Base-by-base conservation (phyloP, 2,113 vertebrate species). In the Corynorhinus townsendii region DNA sequence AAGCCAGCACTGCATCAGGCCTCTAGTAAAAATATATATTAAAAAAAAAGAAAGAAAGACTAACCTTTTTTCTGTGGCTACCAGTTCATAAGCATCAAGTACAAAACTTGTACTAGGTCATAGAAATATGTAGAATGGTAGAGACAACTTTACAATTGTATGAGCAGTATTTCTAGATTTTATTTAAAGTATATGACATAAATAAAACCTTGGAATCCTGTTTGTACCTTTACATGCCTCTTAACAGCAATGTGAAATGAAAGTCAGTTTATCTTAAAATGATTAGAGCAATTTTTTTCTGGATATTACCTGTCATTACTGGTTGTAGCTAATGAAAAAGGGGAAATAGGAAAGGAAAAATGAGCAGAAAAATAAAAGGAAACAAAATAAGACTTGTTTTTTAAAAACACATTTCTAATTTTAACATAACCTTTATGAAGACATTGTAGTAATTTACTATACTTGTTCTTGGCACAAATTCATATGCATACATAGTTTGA, bases 261-360 rank as follows among this genome's bases (percentile, higher is more conserved):
- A 95, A 84, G 38, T 77, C 85, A 93, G 62, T 52, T 90, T 22
- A 83, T 91, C 80, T 89, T 86, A 56, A 79, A 79, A 86, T 96
- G 86, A 89, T 56, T 56, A 79, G n/a, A 86, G 14, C 17, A 76
- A 15, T 76, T 81, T 43, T 91, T 85, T 83, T 77, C n/a, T 75
- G 22, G 20, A n/a, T 85, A 71, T 38, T 86, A 43, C 54, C 35
- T 90, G 30, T 84, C 80, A 56, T 83, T 88, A 72, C 59, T 86
- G 62, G 94, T 86, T 92, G 7, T 12, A 85, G 75, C 2, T 89
- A 83, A 56, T 96, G 66, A 91, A 11, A 16, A 90, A 90, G 45
- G 66, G 43, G 38, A 69, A 62, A 35, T 83, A 69, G n/a, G 28
- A 40, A 94, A 86, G 19, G 52, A 9, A 91, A 90, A 47, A 49